Evolutionary conservation across 2,797 vertebrate species (phyloP), one percentile per base, ranked within the genome.

Genomic region (Alcedo quadribrachys): DNA sequence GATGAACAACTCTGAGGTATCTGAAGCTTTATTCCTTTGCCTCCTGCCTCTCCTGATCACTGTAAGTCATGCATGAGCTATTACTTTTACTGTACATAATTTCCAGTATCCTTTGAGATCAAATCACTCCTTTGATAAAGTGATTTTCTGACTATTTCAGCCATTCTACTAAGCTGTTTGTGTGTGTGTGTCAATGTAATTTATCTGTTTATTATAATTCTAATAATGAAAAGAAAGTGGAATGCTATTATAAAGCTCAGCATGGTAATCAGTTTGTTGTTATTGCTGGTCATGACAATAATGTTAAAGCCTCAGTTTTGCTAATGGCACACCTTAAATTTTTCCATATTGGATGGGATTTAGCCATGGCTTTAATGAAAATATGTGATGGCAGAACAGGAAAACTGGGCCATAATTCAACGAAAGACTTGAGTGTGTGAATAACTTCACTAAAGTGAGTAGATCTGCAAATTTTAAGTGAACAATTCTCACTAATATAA

Each of bases 171-270:
- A 80, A 76, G 88, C 73, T 96, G 94, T 93, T 97, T 97, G 87
- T 92, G 50, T 93, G 68, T 45, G 51, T 94, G 79, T 84, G 48
- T 33, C 32, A 87, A 81, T 91, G 83, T 76, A 95, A 97, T 97
- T 97, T 96, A 96, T 96, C 95, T 96, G 95, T 97, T 97, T 96
- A 93, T 97, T 96, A 60, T 96, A 96, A 96, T 96, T 93, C 74
- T 80, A 94, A 70, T 95, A 96, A 96, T 95, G 95, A 96, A 93
- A 96, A 94, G 88, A 80, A 93, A 85, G 90, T 74, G 85, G 90
- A 93, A 96, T 96, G 90, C 88, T 95, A 96, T 97, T 96, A 96
- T 89, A 54, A 80, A 91, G 67, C 96, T 87, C 96, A 97, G 96
- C 96, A 75, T 96, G 96, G 88, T 85, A 89, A 96, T 97, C 96